These are phyloP conservation scores for Distichodus sexfasciatus DNA, from an alignment of 2,797 vertebrate genomes.

Conservation along the genomic window DNA sequence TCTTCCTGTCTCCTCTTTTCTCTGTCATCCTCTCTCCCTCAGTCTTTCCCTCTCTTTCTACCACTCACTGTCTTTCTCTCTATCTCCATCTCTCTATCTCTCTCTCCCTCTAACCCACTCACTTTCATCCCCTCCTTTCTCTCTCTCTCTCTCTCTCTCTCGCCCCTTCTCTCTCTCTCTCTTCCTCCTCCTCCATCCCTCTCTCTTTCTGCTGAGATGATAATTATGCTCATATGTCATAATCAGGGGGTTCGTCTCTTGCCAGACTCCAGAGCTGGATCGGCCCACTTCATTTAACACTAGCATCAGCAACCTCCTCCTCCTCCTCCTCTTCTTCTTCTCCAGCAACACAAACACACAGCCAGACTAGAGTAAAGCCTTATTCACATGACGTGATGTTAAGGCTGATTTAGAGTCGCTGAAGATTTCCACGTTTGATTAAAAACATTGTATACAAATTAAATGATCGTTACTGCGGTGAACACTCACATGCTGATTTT, in stretches of 20 bases:
- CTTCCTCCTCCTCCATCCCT: background rate
- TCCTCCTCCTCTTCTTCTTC: too few species aligned
- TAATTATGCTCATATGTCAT: constrained; percentile 29
- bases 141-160: background rate
- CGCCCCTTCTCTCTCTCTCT: background rate
- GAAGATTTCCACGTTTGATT: too few species aligned
- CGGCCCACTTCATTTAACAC: constrained; percentile 8
- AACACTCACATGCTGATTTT: too few species aligned
- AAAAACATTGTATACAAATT: too few species aligned
- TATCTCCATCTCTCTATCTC: background rate
- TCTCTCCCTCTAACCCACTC: background rate
- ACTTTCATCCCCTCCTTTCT: background rate
- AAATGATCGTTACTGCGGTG: too few species aligned
- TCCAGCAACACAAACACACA: background rate
- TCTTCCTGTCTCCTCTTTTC: background rate
- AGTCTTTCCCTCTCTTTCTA: too few species aligned
- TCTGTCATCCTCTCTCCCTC: background rate
- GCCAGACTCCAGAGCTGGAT: constrained; percentile 2
- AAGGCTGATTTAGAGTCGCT: too few species aligned
- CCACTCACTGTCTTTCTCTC: too few species aligned
- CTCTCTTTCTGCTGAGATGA: constrained; percentile 11
- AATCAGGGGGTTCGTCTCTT: constrained; percentile 12
- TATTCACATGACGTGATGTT: too few species aligned
- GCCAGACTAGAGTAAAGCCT: too few species aligned
- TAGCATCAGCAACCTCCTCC: background rate